These are phyloP conservation scores for Drosophila prolongata DNA, from an alignment of 2,888 invertebrate species.

Conservation along the genomic window DNA sequence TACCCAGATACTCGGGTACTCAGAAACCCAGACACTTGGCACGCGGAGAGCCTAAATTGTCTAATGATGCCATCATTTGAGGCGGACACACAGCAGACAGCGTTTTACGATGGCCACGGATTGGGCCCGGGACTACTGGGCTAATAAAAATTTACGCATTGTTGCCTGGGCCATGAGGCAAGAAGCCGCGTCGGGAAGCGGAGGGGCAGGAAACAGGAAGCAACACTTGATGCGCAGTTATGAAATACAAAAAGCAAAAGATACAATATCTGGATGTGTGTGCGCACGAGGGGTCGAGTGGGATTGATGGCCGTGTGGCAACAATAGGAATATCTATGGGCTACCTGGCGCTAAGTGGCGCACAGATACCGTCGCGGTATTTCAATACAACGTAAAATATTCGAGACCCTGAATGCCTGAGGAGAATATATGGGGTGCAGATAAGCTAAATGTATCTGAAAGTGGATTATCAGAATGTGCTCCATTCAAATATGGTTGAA, in stretches of 20 bases:
- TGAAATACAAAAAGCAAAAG: constrained; percentile 52
- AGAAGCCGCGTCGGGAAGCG: constrained; percentile 25
- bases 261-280: constrained; percentile 28
- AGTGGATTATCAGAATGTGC: constrained; percentile 7
- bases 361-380: constrained; percentile 18
- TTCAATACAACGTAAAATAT: constrained; percentile 9
- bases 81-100: constrained; percentile 41
- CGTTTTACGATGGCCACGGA: constrained; percentile 41
- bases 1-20: constrained; percentile 7
- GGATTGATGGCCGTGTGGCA: constrained; percentile 40
- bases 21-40: constrained; percentile 24
- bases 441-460: constrained; percentile 26
- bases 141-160: constrained; percentile 73
- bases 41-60: constrained; percentile 71
- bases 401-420: constrained; percentile 3
- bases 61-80: constrained; percentile 78
- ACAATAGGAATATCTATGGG: constrained; percentile 40
- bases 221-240: constrained; percentile 71
- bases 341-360: constrained; percentile 33
- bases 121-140: constrained; percentile 28
- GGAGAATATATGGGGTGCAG: constrained; percentile 16
- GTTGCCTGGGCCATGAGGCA: constrained; percentile 43
- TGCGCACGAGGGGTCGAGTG: not conserved
- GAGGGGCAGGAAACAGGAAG: constrained; percentile 63
- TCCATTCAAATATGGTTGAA: not conserved